phyloP scores from a whole-genome alignment of 2,797 vertebrate species.

The Onychomys leucogaster region DNA sequence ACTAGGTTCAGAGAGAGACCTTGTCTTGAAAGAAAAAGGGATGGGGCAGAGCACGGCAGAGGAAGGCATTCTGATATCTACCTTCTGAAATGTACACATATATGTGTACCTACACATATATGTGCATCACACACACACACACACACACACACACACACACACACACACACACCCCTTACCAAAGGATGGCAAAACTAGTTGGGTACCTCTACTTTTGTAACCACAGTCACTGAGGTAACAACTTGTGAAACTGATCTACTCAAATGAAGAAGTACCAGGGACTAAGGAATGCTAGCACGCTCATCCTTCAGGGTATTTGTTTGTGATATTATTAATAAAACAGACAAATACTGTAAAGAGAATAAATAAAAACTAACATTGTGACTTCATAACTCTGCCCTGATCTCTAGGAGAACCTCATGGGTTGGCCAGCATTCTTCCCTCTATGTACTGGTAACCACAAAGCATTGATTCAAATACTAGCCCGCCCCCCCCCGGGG shows the following conservation, averaged over 20 bases:
- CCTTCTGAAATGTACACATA: not conserved
- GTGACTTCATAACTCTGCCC: not conserved
- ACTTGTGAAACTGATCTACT: not conserved
- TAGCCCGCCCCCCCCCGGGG: conserved; percentile 12
- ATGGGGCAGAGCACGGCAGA: not conserved
- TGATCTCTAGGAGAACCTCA: not conserved
- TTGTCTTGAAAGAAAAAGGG: not conserved
- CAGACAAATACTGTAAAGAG: not conserved
- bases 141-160: not conserved
- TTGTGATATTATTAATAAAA: conserved; percentile 38
- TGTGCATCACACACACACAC: not conserved
- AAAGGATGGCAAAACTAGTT: not conserved
- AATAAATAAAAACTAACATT: not conserved
- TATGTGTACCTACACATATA: not conserved
- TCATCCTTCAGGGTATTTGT: not conserved
- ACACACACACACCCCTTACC: not conserved
- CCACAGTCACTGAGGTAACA: not conserved
- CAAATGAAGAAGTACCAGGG: not conserved
- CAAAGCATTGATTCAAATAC: conserved; percentile 42
- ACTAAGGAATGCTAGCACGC: not conserved
- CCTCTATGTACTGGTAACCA: not conserved
- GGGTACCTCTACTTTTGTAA: not conserved
- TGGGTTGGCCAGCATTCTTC: not conserved
- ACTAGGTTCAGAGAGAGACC: not conserved
- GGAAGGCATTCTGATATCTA: not conserved